phyloP scores from a whole-genome alignment of 2,888 invertebrate genomes.

The Hoplodrina blanda region DNA sequence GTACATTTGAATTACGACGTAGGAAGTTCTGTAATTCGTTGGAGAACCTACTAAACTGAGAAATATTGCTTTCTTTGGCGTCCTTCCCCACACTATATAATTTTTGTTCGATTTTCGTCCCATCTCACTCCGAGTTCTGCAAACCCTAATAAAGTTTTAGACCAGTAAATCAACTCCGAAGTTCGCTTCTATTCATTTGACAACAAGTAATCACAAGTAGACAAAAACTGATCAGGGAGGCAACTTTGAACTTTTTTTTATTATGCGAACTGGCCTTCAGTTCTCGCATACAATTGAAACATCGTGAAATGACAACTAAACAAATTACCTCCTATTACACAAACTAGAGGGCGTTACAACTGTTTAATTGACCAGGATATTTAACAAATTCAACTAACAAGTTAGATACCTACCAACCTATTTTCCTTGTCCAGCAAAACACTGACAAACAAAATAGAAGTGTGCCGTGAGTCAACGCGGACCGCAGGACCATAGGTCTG shows the following conservation, averaged over 20 bases:
- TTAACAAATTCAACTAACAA: constrained; percentile 8
- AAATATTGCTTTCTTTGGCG: background rate
- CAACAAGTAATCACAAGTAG: background rate
- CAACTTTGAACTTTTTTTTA: too few species aligned
- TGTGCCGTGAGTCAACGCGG: constrained; percentile 72
- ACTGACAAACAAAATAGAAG: constrained; percentile 63
- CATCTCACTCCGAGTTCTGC: background rate
- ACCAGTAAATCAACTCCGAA: background rate
- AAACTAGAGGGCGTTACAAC: constrained; percentile 55
- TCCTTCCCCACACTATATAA: too few species aligned
- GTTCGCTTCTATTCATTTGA: background rate
- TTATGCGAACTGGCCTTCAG: background rate
- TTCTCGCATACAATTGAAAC: background rate
- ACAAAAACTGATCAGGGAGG: background rate
- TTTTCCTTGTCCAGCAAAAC: constrained; percentile 55
- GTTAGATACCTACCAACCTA: constrained; percentile 4
- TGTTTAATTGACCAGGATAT: constrained; percentile 33
- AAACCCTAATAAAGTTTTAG: background rate
- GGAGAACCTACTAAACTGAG: background rate
- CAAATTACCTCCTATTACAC: background rate
- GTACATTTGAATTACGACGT: background rate
- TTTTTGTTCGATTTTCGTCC: background rate
- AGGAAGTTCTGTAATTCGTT: background rate
- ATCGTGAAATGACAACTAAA: constrained; percentile 19
- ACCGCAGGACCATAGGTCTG: constrained; percentile 71